phyloP scores from a whole-genome alignment of 2,888 invertebrate species.

The Ceraclea dissimilis region DNA sequence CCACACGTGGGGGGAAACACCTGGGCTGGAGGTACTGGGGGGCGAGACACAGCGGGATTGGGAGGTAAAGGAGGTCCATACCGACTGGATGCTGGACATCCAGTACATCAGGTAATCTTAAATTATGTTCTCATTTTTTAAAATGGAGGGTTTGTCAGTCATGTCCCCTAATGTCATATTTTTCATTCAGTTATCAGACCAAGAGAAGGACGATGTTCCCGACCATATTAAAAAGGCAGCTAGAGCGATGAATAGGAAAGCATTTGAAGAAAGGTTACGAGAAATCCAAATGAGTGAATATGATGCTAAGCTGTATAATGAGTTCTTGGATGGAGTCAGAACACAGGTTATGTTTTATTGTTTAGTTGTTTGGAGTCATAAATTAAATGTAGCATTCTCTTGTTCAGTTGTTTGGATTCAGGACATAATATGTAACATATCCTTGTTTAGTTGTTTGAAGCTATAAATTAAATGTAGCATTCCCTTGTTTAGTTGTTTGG shows the following conservation, averaged over 20 bases:
- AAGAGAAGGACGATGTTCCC: constrained; percentile 84
- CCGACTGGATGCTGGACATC: constrained; percentile 86
- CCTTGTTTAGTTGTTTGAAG: background rate
- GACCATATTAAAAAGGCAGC: constrained; percentile 85
- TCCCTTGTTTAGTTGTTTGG: too few relatives aligned
- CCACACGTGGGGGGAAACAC: constrained; percentile 96
- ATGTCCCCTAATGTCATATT: background rate
- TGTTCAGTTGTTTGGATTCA: background rate
- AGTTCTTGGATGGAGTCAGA: constrained; percentile 68
- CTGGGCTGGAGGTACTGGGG: constrained; percentile 95
- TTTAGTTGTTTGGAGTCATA: too few relatives aligned
- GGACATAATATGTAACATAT: background rate
- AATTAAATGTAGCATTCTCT: too few relatives aligned
- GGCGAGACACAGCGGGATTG: constrained; percentile 88
- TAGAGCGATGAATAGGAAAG: constrained; percentile 85
- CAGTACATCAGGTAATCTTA: constrained; percentile 85
- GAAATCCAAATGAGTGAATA: constrained; percentile 94
- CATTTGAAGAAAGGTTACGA: constrained; percentile 75
- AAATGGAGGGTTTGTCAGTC: background rate
- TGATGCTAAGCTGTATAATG: constrained; percentile 81
- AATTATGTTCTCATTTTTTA: too few relatives aligned
- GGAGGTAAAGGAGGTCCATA: constrained; percentile 97
- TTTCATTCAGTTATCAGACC: constrained; percentile 61
- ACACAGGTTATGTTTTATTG: constrained; percentile 51
- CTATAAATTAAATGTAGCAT: too few relatives aligned